phyloP scores from a whole-genome alignment of 2,113 vertebrate genomes.

The Cervus canadensis region DNA sequence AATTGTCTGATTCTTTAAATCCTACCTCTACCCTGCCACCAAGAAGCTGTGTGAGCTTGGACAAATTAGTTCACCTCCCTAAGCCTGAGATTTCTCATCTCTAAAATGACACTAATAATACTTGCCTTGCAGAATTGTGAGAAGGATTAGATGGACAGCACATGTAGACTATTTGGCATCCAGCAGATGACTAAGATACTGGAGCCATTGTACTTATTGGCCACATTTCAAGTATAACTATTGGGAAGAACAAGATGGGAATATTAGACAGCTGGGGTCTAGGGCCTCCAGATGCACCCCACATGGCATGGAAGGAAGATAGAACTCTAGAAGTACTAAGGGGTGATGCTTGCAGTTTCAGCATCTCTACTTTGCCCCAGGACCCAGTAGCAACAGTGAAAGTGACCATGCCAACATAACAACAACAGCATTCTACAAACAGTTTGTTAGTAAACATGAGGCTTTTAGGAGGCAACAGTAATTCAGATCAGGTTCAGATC shows the following conservation, averaged over 20 bases:
- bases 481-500: neutral
- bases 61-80: neutral
- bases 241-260: neutral
- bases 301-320: neutral
- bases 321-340: neutral
- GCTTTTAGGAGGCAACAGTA: neutral
- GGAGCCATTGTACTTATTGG: neutral
- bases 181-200: neutral
- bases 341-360: neutral
- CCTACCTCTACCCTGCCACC: neutral
- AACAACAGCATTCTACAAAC: neutral
- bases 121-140: neutral
- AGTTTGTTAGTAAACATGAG: constrained; percentile 19
- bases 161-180: neutral
- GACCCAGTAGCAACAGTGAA: neutral
- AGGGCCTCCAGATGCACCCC: neutral
- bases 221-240: neutral
- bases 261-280: neutral
- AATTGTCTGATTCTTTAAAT: neutral
- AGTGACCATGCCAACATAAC: neutral
- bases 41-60: neutral
- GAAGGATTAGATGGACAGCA: neutral
- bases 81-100: neutral
- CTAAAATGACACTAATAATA: neutral
- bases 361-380: neutral